phyloP scores from a whole-genome alignment of 2,113 vertebrate species.

The Gobio gobio region DNA sequence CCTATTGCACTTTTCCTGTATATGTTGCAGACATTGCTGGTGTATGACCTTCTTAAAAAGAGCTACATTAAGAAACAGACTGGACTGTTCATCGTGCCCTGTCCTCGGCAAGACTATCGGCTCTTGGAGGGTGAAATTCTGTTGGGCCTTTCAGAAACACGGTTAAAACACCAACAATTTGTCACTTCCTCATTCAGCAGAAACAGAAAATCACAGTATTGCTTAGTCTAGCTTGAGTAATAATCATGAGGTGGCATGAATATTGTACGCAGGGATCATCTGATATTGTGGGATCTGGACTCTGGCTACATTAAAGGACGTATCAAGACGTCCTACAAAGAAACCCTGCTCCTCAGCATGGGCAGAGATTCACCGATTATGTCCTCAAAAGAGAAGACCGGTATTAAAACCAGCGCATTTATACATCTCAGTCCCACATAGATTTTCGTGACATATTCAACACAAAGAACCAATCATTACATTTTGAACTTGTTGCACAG shows the following conservation, averaged over 20 bases:
- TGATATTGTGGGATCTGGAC: conserved; percentile 76
- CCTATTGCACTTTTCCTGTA: conserved; percentile 9
- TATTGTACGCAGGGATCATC: conserved; percentile 68
- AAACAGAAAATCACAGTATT: neutral
- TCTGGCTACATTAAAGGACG: conserved; percentile 71
- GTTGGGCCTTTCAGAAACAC: conserved; percentile 72
- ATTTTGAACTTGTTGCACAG: conserved; percentile 31
- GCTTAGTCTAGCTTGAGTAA: conserved; percentile 8
- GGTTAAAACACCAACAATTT: conserved; percentile 56
- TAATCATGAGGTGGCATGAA: neutral
- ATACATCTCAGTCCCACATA: neutral
- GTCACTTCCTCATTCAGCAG: neutral
- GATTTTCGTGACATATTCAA: neutral
- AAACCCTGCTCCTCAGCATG: conserved; percentile 58
- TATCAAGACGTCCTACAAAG: conserved; percentile 67
- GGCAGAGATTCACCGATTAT: conserved; percentile 52
- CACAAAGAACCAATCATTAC: neutral
- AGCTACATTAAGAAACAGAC: conserved; percentile 70
- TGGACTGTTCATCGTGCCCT: conserved; percentile 64
- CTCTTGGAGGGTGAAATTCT: conserved; percentile 66
- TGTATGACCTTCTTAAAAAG: conserved; percentile 72
- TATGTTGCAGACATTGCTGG: conserved; percentile 62
- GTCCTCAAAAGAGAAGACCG: conserved; percentile 42
- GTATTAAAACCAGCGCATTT: conserved; percentile 32
- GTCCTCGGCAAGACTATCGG: conserved; percentile 70